A percentile compares a stretch with the other conserved stretches of the same genome.
Evolutionary conservation across 2,113 vertebrate species (phyloP).

Genomic region (Hiodon alosoides): DNA sequence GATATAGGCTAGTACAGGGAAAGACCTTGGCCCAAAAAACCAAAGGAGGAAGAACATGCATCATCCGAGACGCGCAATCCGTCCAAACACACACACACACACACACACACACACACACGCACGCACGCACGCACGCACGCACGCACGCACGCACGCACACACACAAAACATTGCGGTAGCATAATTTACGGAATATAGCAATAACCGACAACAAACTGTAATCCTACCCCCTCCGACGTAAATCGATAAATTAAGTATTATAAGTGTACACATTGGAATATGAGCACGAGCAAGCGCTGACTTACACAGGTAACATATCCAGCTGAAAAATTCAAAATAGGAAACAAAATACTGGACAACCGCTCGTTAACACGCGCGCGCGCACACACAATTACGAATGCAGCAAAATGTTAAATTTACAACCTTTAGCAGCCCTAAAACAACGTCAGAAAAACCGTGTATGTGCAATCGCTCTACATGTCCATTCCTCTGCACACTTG

Average conservation of each 20-base stretch:
- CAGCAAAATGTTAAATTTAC: constrained; percentile 5
- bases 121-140: neutral
- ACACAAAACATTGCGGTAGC: neutral
- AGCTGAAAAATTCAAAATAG: constrained; percentile 1
- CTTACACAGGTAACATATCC: neutral
- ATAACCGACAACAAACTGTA: neutral
- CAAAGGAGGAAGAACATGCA: constrained; percentile 40
- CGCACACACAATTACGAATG: neutral
- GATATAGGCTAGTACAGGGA: constrained; percentile 44
- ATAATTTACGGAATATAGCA: too few relatives aligned
- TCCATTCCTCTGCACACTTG: neutral
- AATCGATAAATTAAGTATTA: too few relatives aligned
- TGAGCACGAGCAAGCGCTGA: constrained; percentile 7
- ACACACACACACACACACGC: neutral
- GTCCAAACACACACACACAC: neutral
- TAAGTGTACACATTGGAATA: neutral
- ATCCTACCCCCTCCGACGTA: neutral
- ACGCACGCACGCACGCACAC: constrained; percentile 29
- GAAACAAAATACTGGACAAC: constrained; percentile 19
- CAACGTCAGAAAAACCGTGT: neutral
- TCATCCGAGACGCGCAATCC: neutral
- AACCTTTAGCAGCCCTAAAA: neutral
- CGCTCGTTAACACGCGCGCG: constrained; percentile 22
- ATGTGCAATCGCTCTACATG: neutral
- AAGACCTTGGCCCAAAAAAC: constrained; percentile 61